Evolutionary conservation across 2,888 invertebrate species (phyloP).

Genomic region (Cantharis nigra): DNA sequence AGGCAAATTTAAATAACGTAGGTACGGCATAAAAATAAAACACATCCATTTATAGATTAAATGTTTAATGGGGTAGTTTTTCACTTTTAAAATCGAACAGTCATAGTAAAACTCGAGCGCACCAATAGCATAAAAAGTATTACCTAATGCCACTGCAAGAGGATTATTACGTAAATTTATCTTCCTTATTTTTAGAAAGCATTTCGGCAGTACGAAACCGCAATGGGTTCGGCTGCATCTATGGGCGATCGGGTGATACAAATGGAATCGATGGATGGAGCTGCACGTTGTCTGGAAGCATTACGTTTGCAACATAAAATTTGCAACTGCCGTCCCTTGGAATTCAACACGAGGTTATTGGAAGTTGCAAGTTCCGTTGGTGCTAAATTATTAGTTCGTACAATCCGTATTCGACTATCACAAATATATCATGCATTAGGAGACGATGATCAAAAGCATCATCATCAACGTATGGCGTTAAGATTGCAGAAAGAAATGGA

Average conservation of each 20-base stretch:
- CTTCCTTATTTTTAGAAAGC: slow-evolving; percentile 59
- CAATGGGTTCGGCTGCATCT: slow-evolving; percentile 80
- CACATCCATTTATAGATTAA: neutral
- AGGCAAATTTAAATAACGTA: neutral
- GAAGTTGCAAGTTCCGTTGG: slow-evolving; percentile 86
- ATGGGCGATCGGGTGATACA: slow-evolving; percentile 83
- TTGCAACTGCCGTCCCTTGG: slow-evolving; percentile 84
- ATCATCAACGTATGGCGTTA: slow-evolving; percentile 73
- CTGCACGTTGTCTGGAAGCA: slow-evolving; percentile 79
- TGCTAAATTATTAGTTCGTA: slow-evolving; percentile 82
- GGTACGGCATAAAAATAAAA: neutral
- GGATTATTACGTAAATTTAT: neutral
- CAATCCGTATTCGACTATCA: slow-evolving; percentile 77
- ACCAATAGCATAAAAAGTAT: neutral
- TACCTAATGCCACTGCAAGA: neutral
- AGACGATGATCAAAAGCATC: slow-evolving; percentile 77
- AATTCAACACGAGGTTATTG: slow-evolving; percentile 81
- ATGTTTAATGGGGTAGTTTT: neutral
- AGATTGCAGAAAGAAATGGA: slow-evolving; percentile 71
- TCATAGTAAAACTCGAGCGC: neutral
- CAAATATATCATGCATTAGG: slow-evolving; percentile 82
- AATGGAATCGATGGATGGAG: slow-evolving; percentile 91
- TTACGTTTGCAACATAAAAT: slow-evolving; percentile 79
- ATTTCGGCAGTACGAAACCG: slow-evolving; percentile 83
- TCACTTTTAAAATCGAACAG: neutral